Evolutionary conservation across 2,113 vertebrate species (phyloP), one percentile per base, ranked within the genome.

Genomic region (Camelus bactrianus): DNA sequence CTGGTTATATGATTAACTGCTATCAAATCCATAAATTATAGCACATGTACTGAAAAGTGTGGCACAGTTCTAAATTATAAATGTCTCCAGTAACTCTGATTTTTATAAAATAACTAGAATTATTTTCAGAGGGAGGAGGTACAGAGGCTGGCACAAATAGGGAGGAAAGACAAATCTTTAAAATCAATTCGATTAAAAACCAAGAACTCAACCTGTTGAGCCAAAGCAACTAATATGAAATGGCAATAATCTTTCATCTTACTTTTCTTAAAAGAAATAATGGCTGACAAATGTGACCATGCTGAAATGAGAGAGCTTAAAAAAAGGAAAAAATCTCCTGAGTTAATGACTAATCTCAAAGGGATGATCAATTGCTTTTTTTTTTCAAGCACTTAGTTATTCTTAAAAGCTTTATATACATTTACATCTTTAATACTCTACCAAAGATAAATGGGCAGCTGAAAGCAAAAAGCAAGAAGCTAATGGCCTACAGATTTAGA

Each of bases 211-310:
- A 92, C 14, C 70, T 93, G 64, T 60, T 32, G 11, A n/a, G 58
- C 28, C 56, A 97, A 92, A 91, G 38, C 8, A 95, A 92, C 76
- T 56, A 95, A 35, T 80, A 94, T 1, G n/a, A 91, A 94, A 52
- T 69, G 22, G 42, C 20, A 82, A 64, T 67, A 8, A 88, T 60
- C 16, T 70, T 60, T 72, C 26, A 52, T 67, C 48, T 70, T 50
- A 58, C 16, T 93, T 83, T 90, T 69, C 35, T 65, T 75, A 89
- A 94, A 91, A 82, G 56, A 93, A 93, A 77, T 26, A 58, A 81
- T 26, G 22, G 10, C 9, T 80, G n/a, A 82, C 46, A 73, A 84
- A 82, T 32, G 32, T 42, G n/a, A 26, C 83, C 14, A 89, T 64
- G 56, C 38, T 89, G 38, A 97, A 88, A 84, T 11, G 16, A 91